Base-by-base conservation (phyloP, 2,113 vertebrate species). In the Macrotis lagotis region DNA sequence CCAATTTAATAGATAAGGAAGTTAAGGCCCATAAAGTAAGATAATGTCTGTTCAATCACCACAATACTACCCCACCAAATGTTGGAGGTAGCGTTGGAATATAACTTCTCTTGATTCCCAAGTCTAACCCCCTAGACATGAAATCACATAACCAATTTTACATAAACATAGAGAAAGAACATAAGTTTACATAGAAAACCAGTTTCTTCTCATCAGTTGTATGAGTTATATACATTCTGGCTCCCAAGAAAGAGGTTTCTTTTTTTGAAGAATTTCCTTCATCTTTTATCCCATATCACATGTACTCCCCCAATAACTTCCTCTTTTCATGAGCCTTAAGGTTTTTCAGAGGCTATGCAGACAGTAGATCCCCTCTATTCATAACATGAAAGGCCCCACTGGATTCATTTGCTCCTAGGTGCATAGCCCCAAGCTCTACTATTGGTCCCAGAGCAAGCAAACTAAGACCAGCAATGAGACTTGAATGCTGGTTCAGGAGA, bases 181-280 rank as follows among this genome's bases (percentile, higher is more conserved):
- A 1, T 24, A 1, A 0, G 19, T 25, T 4, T 11, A 25, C 49
- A 89, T 5, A 88, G 51, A 28, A 7, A 0, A 0, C 28, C 3
- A 26, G 0, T 25, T 0, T 3, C 2, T 16, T 10, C 26, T 90
- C 25, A 0, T 0, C 2, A 44, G 2, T 0, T 0, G 52, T 24
- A 19, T 8, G 48, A 0, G 47, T 47, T 0, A 26, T n/a, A n/a
- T n/a, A n/a, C 8, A 9, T 24, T 11, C 25, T 0, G 5, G 44
- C 0, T n/a, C 19, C 50, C n/a, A 0, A 8, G 3, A 44, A 26
- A 8, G 0, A 3, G 3, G 16, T 55, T 25, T 55, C 90, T 8
- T 0, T 2, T 2, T 66, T 37, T n/a, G 66, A 74, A n/a, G 66
- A 74, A n/a, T n/a, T n/a, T 5, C 66, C 66, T 74, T 37, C 1